Evolutionary conservation across 2,888 invertebrate species (phyloP).

Genomic region (Nomada flava): DNA sequence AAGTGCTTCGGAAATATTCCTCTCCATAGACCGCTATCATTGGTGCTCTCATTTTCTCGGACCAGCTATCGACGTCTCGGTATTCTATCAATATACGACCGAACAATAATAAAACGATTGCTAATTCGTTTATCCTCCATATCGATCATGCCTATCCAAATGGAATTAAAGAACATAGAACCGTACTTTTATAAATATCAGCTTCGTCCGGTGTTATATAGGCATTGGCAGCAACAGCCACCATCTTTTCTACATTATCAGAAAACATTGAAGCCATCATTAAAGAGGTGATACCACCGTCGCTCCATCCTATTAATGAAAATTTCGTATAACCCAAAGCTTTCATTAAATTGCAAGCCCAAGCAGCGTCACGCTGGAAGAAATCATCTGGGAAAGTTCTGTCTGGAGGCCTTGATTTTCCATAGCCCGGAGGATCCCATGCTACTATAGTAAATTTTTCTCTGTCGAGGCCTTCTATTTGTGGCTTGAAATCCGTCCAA

Average conservation of each 20-base stretch:
- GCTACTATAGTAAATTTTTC: slow-evolving; percentile 88
- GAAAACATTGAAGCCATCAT: slow-evolving; percentile 91
- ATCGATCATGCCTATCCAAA: background rate
- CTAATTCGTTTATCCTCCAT: background rate
- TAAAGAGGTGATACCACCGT: slow-evolving; percentile 92
- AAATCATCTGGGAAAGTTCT: slow-evolving; percentile 90
- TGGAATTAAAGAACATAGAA: background rate
- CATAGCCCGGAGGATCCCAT: slow-evolving; percentile 96
- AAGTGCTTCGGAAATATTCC: slow-evolving; percentile 88
- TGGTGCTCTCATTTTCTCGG: slow-evolving; percentile 90
- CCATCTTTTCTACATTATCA: slow-evolving; percentile 88
- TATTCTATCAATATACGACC: slow-evolving; percentile 83
- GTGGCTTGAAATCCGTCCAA: slow-evolving; percentile 93
- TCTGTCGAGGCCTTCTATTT: slow-evolving; percentile 88
- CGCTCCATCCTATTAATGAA: slow-evolving; percentile 95
- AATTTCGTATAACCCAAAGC: slow-evolving; percentile 88
- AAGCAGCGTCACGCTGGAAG: slow-evolving; percentile 90
- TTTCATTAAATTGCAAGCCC: slow-evolving; percentile 90
- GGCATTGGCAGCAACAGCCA: slow-evolving; percentile 92
- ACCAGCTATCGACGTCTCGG: slow-evolving; percentile 91
- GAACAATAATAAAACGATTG: background rate
- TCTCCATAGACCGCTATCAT: slow-evolving; percentile 91
- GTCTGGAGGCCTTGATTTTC: slow-evolving; percentile 91
- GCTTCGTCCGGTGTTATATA: slow-evolving; percentile 90
- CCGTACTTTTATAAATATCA: slow-evolving; percentile 87